Evolutionary conservation across 2,888 invertebrate genomes (phyloP), one percentile per base, ranked within the genome.

Genomic region (Drosophila austrosaltans): DNA sequence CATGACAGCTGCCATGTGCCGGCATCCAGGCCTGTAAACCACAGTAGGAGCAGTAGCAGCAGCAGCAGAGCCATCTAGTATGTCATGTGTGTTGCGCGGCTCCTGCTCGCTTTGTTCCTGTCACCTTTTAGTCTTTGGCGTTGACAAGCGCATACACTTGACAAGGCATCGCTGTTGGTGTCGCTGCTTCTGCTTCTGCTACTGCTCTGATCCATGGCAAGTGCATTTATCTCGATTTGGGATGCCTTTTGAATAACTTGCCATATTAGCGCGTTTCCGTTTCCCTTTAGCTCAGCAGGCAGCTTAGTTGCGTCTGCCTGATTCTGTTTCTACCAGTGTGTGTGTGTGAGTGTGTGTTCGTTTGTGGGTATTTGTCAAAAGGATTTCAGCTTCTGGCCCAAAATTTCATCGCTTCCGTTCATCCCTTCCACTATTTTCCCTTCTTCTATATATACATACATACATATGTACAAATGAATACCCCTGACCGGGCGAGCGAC

Each of bases 101-200:
- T 20, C 36, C 76, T 66, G 36, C 75, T 69, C 85, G 82, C 65
- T 86, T 89, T 89, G 85, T 87, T 82, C 79, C 72, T 87, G 89
- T 87, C 85, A 84, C 89, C 85, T 87, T 85, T 85, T 85, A 84
- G 89, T 84, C 87, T 86, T 89, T 62, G 78, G 87, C 75, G 87
- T 80, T 89, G 89, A 85, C 89, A 89, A 77, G 72, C 80, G 81
- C 86, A 81, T 72, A 79, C 79, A 77, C 77, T 66, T 82, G 86
- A 88, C 84, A 88, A 65, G 70, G 78, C 81, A 68, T 61, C 16
- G 69, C 66, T 65, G 25, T 42, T 64, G 53, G 1, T 36, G 36
- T 8, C 8, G 36, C 48, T 65, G 39, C 68, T 44, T 25, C 54
- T 30, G 42, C 67, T 36, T 1, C 36, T 36, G 10, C 36, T 36